Percentiles rank a stretch among this genome's conserved stretches.
Conservation (phyloP, 2,797 vertebrate species). For the Phrynocephalus vlangalii region DNA sequence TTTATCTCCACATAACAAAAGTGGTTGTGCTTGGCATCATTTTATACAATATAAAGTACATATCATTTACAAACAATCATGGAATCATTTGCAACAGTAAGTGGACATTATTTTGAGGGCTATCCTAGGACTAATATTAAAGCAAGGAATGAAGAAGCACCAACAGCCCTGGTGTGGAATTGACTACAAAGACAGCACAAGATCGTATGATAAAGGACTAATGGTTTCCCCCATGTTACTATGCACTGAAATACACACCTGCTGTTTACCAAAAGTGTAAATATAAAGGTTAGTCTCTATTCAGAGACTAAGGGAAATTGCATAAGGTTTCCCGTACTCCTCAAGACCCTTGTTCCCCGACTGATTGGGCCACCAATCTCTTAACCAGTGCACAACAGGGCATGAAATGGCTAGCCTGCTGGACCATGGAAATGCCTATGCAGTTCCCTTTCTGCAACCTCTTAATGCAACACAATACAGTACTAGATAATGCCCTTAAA, state of each 20-base stretch:
- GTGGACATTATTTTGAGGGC: fast-evolving
- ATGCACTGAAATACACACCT: background rate
- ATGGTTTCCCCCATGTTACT: background rate
- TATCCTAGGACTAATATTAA: background rate
- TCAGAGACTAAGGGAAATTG: too few relatives aligned
- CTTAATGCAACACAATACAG: too few relatives aligned
- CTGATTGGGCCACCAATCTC: too few relatives aligned
- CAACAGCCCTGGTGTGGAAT: background rate
- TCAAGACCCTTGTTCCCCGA: too few relatives aligned
- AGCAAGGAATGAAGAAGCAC: background rate
- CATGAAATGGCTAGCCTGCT: too few relatives aligned
- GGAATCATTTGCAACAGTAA: background rate
- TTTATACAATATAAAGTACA: slow-evolving; percentile 31
- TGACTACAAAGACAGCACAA: background rate
- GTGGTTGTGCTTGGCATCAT: background rate
- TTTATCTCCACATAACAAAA: background rate
- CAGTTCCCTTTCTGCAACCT: too few relatives aligned
- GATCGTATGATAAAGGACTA: background rate
- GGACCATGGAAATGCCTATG: too few relatives aligned
- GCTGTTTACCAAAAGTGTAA: background rate
- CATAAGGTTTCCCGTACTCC: too few relatives aligned
- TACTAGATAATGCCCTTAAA: too few relatives aligned
- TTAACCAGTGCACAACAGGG: too few relatives aligned
- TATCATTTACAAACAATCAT: fast-evolving
- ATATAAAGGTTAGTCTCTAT: background rate